Base-by-base conservation (phyloP, 2,888 invertebrate genomes). In the Brenthis hecate region DNA sequence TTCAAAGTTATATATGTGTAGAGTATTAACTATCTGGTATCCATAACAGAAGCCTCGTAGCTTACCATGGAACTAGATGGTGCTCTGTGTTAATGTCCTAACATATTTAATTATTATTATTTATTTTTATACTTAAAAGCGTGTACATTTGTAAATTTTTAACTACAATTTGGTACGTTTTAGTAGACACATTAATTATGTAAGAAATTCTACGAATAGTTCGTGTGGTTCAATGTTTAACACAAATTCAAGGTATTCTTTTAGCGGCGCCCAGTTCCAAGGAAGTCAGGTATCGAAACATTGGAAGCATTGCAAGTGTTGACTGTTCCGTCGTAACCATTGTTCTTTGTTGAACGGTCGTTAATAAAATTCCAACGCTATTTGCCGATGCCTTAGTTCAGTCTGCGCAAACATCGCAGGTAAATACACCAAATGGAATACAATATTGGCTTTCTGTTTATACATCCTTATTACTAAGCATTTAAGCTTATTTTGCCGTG, bases 361-460 rank as follows among this genome's bases (percentile, higher is more conserved):
- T 72, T 77, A 72, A 76, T 80, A 74, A 80, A 79, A 82, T 82
- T 80, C 81, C 80, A 74, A 63, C 71, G 69, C 53, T 80, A 79
- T 82, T 81, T 81, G 78, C 72, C 68, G 71, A 68, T 65, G 70
- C 72, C 72, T 66, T 55, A 68, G 74, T 71, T 72, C 77, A 77
- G 81, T 81, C 81, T 80, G 78, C 69, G 75, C 82, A 84, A 85
- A 86, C 81, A 85, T 70, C 74, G 61, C 81, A 78, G 79, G 83
- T 81, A 85, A 84, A 83, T 77, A 84, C 71, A 74, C 75, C 71
- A 74, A 77, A 78, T 74, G 73, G 65, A 75, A 66, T 58, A 72
- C 60, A 50, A 69, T 68, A 56, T 48, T 60, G 8, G 13, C 13
- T 54, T 43, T n/a, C 63, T 36, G 43, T 23, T 50, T 61, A 32